phyloP scores from a whole-genome alignment of 2,113 vertebrate genomes.

The Motacilla alba region DNA sequence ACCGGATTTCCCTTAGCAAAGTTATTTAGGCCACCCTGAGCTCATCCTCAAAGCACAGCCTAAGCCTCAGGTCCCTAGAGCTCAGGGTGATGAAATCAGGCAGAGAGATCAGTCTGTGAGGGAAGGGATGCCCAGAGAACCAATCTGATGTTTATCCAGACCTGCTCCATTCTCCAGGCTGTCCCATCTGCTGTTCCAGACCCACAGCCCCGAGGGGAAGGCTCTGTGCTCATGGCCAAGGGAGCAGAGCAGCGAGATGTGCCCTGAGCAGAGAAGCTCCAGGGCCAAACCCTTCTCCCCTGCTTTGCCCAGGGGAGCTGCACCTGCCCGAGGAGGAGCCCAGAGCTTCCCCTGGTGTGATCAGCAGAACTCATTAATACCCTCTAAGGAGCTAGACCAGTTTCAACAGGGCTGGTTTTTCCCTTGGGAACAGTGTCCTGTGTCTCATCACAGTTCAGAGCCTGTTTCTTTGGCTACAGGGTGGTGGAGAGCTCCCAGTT shows the following conservation, averaged over 20 bases:
- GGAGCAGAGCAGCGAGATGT: not conserved
- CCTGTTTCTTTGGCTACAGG: constrained; percentile 27
- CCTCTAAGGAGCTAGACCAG: not conserved
- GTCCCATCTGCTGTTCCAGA: not conserved
- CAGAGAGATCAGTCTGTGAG: fast-evolving
- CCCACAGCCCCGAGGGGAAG: not conserved
- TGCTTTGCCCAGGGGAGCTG: not conserved
- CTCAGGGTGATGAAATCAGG: not conserved
- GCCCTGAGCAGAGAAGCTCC: not conserved
- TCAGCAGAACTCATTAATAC: not conserved
- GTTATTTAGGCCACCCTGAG: not conserved
- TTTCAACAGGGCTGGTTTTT: not conserved
- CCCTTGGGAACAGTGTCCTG: constrained; percentile 43
- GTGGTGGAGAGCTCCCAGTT: not conserved
- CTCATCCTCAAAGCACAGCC: not conserved
- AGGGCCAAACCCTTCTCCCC: not conserved
- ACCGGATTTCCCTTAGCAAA: not conserved
- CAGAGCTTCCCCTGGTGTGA: not conserved
- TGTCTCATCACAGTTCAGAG: not conserved
- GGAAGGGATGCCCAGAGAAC: not conserved
- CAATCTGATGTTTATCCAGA: not conserved
- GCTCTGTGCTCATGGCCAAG: fast-evolving
- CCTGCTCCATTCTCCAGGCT: fast-evolving
- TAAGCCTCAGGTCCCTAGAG: not conserved
- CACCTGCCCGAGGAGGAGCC: not conserved